These are phyloP conservation scores for Aleiodes sp. DNA, from an alignment of 1,140 invertebrate species.

Conservation along the genomic window DNA sequence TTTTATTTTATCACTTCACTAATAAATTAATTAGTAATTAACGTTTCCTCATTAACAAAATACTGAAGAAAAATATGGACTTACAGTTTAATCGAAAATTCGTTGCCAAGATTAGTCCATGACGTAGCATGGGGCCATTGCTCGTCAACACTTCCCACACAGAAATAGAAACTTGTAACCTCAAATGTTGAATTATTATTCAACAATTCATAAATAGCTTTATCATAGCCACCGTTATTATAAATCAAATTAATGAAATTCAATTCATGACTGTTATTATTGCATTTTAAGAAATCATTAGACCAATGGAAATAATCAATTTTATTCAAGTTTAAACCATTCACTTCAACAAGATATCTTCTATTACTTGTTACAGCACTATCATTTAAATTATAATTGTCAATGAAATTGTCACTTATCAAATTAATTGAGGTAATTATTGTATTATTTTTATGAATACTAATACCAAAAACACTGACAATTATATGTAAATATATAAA, in stretches of 20 bases:
- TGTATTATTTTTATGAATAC: not conserved
- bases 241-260: not conserved
- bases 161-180: conserved; percentile 56
- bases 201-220: conserved; percentile 46
- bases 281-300: too few relatives aligned
- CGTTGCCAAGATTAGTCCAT: conserved; percentile 47
- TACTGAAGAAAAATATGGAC: conserved; percentile 1
- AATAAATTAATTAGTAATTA: too few relatives aligned
- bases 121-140: conserved; percentile 26
- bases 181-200: conserved; percentile 41
- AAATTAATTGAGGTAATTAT: not conserved
- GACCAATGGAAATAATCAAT: too few relatives aligned
- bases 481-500: too few relatives aligned
- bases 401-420: not conserved
- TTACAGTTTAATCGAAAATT: conserved; percentile 3
- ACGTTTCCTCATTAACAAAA: too few relatives aligned
- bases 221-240: conserved; percentile 23
- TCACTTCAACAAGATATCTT: conserved; percentile 37
- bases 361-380: too few relatives aligned
- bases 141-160: conserved; percentile 40
- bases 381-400: not conserved
- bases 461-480: too few relatives aligned
- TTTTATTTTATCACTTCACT: too few relatives aligned
- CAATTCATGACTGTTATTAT: conserved; percentile 35
- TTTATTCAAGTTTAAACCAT: conserved; percentile 39